These are phyloP conservation scores for Macroglossus sobrinus DNA, from an alignment of 2,113 vertebrate species.

Conservation along the genomic window DNA sequence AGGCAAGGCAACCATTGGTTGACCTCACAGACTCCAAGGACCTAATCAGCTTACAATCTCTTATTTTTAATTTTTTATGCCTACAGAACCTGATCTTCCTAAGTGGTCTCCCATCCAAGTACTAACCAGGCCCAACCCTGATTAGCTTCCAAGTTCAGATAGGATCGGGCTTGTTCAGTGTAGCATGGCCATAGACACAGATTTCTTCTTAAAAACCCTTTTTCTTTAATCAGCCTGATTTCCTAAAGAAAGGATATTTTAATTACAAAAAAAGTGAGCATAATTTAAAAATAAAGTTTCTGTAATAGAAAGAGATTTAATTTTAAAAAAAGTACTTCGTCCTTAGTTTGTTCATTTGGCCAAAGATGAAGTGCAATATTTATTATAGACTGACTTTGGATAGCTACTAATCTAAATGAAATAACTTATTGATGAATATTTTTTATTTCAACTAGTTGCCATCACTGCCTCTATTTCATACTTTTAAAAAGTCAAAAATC, in stretches of 20 bases:
- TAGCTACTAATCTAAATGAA: neutral
- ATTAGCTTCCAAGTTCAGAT: too few relatives aligned
- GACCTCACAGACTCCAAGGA: too few relatives aligned
- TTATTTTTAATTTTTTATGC: too few relatives aligned
- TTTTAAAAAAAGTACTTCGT: neutral
- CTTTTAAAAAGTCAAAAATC: neutral
- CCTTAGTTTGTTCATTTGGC: neutral
- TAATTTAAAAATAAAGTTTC: neutral
- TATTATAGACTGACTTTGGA: neutral
- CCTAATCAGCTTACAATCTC: too few relatives aligned
- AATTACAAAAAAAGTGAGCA: neutral
- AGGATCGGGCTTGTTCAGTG: too few relatives aligned
- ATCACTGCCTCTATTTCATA: neutral
- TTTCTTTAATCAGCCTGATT: neutral
- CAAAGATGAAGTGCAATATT: neutral
- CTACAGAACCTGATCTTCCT: too few relatives aligned
- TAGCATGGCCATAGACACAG: too few relatives aligned
- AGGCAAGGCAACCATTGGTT: too few relatives aligned
- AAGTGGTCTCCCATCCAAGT: too few relatives aligned
- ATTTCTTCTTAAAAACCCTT: neutral
- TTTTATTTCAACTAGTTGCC: neutral
- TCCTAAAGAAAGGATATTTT: neutral
- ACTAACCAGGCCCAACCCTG: too few relatives aligned
- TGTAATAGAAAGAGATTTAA: neutral
- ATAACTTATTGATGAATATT: neutral